These are phyloP conservation scores for Drosophila setosimentum DNA, from an alignment of 2,888 invertebrate species.

Conservation along the genomic window DNA sequence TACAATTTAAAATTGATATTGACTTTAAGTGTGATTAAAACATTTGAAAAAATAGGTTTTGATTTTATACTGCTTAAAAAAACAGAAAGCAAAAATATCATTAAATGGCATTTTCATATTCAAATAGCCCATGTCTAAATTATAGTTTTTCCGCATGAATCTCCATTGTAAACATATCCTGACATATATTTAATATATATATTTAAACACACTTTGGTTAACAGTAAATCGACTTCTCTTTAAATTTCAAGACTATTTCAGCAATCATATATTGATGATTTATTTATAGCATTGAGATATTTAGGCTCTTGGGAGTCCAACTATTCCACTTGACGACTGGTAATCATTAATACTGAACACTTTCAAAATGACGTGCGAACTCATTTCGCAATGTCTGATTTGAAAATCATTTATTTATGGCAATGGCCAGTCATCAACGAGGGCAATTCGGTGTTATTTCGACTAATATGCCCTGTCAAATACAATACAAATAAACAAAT, in stretches of 20 bases:
- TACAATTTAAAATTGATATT: neutral
- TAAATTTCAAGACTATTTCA: neutral
- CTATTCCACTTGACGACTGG: constrained; percentile 41
- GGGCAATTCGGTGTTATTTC: constrained; percentile 51
- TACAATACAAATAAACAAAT: constrained; percentile 61
- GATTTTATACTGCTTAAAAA: neutral
- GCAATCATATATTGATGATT: constrained; percentile 34
- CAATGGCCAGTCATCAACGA: constrained; percentile 41
- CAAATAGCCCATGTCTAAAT: neutral
- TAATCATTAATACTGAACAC: constrained; percentile 54
- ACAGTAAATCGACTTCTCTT: neutral
- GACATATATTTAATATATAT: too few species aligned
- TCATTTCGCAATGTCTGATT: constrained; percentile 62
- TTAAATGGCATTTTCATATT: neutral
- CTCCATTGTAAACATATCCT: neutral
- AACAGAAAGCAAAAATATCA: neutral
- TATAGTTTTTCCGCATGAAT: neutral
- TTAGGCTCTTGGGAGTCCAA: constrained; percentile 24
- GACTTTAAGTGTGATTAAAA: neutral
- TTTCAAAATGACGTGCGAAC: constrained; percentile 25
- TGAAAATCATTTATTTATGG: constrained; percentile 80
- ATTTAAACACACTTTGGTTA: neutral
- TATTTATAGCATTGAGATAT: constrained; percentile 23
- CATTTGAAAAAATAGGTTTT: neutral
- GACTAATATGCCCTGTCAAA: constrained; percentile 56